phyloP scores from a whole-genome alignment of 2,113 vertebrate species.

The Megalops atlanticus region DNA sequence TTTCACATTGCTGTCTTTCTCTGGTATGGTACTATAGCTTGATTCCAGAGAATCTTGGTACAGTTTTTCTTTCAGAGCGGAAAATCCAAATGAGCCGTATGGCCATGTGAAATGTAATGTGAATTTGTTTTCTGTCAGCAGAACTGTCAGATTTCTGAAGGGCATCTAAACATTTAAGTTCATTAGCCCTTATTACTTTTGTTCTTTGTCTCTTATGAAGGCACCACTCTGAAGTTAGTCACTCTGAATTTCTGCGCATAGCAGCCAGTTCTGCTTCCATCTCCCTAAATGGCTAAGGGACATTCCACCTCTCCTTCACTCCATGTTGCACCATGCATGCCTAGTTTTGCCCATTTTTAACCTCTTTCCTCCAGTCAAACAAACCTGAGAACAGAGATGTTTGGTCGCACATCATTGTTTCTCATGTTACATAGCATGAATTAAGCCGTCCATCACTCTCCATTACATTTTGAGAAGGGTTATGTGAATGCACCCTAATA shows the following conservation, averaged over 20 bases:
- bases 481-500: too few relatives aligned
- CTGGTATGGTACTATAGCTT: background rate
- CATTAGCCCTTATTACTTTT: background rate
- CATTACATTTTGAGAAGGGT: too few relatives aligned
- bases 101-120: background rate
- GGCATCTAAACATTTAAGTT: background rate
- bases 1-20: background rate
- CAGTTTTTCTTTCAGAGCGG: background rate
- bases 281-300: background rate
- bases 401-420: too few relatives aligned
- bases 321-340: background rate
- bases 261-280: background rate
- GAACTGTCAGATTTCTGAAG: background rate
- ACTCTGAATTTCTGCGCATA: background rate
- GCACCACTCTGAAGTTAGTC: background rate
- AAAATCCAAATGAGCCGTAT: background rate
- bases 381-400: background rate
- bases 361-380: background rate
- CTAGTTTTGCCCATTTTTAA: background rate
- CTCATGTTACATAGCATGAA: background rate
- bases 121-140: background rate
- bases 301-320: background rate
- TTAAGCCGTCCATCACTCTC: too few relatives aligned
- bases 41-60: background rate
- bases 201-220: background rate